Conservation (phyloP, 1,140 invertebrate genomes). For the Anadara kagoshimensis region DNA sequence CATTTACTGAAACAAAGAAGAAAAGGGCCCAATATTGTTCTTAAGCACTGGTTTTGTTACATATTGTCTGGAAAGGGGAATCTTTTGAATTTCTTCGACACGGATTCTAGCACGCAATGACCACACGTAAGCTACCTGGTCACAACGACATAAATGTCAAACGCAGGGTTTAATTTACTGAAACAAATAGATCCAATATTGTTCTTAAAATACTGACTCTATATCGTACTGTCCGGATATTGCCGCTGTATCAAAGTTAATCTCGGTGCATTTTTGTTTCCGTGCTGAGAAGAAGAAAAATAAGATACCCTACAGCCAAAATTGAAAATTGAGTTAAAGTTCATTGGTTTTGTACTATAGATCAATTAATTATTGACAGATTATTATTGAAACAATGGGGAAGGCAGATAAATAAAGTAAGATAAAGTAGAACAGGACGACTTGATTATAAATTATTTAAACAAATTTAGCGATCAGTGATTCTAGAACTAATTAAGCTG, state of each 20-base stretch:
- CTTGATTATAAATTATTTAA: constrained; percentile 57
- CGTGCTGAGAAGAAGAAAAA: constrained; percentile 1
- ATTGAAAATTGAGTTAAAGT: constrained; percentile 15
- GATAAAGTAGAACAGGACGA: constrained; percentile 16
- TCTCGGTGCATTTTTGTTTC: constrained; percentile 11
- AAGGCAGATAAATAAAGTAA: constrained; percentile 26
- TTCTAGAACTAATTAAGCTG: constrained; percentile 59
- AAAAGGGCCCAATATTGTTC: too few species aligned
- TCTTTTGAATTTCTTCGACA: too few species aligned
- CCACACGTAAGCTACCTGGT: too few species aligned
- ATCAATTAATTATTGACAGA: constrained; percentile 40
- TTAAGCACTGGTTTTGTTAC: too few species aligned
- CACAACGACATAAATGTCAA: too few species aligned
- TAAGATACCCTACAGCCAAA: background rate
- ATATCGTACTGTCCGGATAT: too few species aligned
- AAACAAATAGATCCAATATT: too few species aligned
- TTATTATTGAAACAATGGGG: constrained; percentile 27
- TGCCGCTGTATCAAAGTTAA: background rate
- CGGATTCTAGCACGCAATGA: too few species aligned
- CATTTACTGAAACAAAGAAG: too few species aligned
- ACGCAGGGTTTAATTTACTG: too few species aligned
- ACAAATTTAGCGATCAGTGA: constrained; percentile 55
- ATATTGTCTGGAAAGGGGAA: too few species aligned
- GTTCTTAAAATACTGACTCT: background rate
- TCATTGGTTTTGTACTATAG: constrained; percentile 28